Conservation (phyloP, 2,888 invertebrate species). For the Pilophorus perplexus region DNA sequence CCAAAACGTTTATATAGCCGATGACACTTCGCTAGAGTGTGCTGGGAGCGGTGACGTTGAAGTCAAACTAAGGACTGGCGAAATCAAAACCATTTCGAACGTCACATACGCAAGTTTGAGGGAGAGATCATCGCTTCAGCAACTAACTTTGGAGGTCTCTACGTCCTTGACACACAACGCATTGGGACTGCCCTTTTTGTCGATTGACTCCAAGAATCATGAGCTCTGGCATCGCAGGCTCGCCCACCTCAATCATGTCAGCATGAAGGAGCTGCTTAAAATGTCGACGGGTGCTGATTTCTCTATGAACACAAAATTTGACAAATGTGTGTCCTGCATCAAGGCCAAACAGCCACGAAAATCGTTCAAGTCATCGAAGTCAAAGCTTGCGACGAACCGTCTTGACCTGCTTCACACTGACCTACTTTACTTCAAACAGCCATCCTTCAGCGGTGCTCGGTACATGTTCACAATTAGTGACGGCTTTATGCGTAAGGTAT, state of each 20-base stretch:
- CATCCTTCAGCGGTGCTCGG: background rate
- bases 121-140: background rate
- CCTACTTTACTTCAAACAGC: background rate
- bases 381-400: background rate
- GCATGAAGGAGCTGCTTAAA: background rate
- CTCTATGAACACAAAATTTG: background rate
- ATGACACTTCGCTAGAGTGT: background rate
- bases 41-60: background rate
- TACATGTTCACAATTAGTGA: slow-evolving; percentile 46
- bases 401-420: background rate
- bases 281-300: background rate
- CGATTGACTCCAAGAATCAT: background rate
- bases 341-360: background rate
- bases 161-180: background rate
- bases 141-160: background rate
- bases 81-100: background rate
- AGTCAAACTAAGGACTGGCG: background rate
- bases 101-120: background rate
- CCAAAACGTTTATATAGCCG: background rate
- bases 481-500: slow-evolving; percentile 43
- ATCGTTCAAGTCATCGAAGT: background rate
- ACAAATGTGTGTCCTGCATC: background rate
- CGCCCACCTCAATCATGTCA: background rate
- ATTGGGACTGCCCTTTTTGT: background rate
- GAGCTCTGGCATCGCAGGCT: background rate